Percentiles rank a stretch among this genome's conserved stretches.
Evolutionary conservation across 2,113 vertebrate species (phyloP).

Genomic region (Noturus placidus): DNA sequence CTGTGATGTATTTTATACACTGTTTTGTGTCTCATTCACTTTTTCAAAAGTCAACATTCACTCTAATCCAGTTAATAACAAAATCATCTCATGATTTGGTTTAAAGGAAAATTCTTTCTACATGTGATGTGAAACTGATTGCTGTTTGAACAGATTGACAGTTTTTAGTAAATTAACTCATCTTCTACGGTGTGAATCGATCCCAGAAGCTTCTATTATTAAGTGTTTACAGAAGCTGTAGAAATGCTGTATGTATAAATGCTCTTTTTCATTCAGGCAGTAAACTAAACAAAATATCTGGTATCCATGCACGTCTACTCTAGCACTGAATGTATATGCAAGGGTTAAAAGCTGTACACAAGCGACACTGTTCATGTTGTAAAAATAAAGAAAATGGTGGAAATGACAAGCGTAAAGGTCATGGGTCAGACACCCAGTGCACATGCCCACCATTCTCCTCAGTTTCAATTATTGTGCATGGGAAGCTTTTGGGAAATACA

Average conservation of each 20-base stretch:
- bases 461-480: not conserved
- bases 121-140: not conserved
- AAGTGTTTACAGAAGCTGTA: not conserved
- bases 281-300: not conserved
- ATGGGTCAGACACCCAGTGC: not conserved
- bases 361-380: not conserved
- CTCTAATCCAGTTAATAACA: not conserved
- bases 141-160: not conserved
- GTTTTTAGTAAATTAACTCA: not conserved
- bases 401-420: not conserved
- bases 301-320: not conserved
- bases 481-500: not conserved
- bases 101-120: not conserved
- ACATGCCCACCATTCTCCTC: not conserved
- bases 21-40: not conserved
- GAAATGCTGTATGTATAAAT: not conserved
- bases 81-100: not conserved
- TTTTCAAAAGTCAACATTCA: conserved; percentile 1
- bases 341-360: not conserved
- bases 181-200: not conserved
- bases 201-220: not conserved
- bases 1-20: not conserved
- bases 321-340: not conserved
- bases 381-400: not conserved
- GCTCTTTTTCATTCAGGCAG: not conserved